phyloP scores from a whole-genome alignment of 2,113 vertebrate genomes.

The Lipophrys pholis region DNA sequence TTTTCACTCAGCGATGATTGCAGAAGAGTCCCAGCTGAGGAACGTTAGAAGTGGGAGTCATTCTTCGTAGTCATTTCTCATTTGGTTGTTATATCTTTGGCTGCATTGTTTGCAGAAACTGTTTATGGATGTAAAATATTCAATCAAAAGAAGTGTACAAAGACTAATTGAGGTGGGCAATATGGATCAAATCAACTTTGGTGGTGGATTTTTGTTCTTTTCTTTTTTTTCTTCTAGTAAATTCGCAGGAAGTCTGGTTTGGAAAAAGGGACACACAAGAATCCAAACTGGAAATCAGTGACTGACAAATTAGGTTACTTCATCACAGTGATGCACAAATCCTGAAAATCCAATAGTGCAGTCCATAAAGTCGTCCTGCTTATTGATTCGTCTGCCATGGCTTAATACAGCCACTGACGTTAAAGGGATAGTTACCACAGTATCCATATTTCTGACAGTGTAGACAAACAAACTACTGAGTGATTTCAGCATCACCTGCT shows the following conservation, averaged over 20 bases:
- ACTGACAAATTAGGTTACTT: conserved; percentile 40
- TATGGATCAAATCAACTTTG: conserved; percentile 7
- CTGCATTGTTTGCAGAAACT: conserved; percentile 43
- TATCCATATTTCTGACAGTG: background rate
- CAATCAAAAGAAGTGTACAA: conserved; percentile 19
- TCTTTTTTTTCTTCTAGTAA: background rate
- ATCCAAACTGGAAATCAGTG: conserved; percentile 28
- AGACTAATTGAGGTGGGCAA: conserved; percentile 4
- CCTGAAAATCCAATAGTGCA: conserved; percentile 48
- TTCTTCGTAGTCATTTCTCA: conserved; percentile 37
- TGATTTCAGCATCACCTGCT: too few relatives aligned
- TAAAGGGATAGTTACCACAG: conserved; percentile 27
- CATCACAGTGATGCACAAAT: conserved; percentile 40
- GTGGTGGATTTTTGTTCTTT: background rate
- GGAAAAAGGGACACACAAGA: conserved; percentile 14
- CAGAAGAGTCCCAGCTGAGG: conserved; percentile 46
- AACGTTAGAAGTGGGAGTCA: conserved; percentile 28
- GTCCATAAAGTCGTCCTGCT: conserved; percentile 43
- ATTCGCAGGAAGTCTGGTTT: conserved; percentile 5
- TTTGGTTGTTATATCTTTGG: conserved; percentile 34
- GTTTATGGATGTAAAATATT: conserved; percentile 35
- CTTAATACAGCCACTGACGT: conserved; percentile 5
- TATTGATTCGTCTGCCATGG: conserved; percentile 50
- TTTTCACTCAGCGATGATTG: conserved; percentile 38
- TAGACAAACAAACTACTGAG: too few relatives aligned